These are phyloP conservation scores for Hyperopisus bebe DNA, from an alignment of 2,113 vertebrate species.

Conservation along the genomic window DNA sequence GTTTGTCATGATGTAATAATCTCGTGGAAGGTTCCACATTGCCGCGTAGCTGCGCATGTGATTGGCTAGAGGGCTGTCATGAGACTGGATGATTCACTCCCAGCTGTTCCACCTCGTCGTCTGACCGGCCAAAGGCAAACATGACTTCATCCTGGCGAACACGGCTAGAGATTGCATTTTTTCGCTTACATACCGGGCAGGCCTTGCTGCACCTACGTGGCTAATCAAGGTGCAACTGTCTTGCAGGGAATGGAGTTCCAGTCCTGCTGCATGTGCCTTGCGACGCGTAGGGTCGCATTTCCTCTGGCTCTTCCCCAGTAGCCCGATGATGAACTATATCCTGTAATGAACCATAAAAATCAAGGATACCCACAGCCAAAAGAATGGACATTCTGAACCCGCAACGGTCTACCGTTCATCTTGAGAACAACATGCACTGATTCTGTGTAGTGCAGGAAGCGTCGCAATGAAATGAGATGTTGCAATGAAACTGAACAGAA, in stretches of 20 bases:
- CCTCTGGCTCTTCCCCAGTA: background rate
- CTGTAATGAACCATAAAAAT: background rate
- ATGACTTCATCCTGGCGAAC: background rate
- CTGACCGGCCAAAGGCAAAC: conserved; percentile 5
- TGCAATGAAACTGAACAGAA: background rate
- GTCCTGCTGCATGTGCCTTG: background rate
- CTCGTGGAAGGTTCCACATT: background rate
- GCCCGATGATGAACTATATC: background rate
- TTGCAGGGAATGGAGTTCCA: background rate
- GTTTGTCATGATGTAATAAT: background rate
- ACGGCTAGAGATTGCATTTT: background rate
- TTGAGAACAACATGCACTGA: background rate
- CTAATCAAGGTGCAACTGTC: background rate
- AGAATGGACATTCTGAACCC: background rate
- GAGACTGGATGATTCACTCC: background rate
- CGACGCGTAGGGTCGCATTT: background rate
- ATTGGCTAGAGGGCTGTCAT: background rate
- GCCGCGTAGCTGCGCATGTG: background rate
- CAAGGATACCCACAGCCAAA: background rate
- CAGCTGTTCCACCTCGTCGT: background rate
- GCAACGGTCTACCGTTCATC: background rate
- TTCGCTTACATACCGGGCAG: background rate
- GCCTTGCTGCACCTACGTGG: background rate
- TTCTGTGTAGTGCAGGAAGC: background rate
- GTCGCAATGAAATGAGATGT: background rate